Conservation (phyloP, 2,888 invertebrate genomes). For the Archaeoteleia sp. region DNA sequence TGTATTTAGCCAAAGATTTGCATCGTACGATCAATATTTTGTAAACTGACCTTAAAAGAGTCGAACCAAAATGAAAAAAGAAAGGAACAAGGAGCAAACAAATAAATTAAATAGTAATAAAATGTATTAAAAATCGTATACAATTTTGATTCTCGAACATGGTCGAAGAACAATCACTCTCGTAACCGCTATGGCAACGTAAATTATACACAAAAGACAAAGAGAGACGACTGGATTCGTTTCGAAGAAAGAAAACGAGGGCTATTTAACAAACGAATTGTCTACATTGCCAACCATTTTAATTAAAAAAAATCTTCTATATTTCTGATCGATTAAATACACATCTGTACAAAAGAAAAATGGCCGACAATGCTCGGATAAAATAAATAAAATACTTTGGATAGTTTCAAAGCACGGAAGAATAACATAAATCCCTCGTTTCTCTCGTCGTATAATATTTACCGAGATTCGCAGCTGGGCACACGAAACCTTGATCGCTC, state of each 20-base stretch:
- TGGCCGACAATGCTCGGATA: too few relatives aligned
- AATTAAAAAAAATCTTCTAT: too few relatives aligned
- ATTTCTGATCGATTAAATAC: too few relatives aligned
- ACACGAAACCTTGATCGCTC: slow-evolving; percentile 50
- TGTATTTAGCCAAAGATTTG: too few relatives aligned
- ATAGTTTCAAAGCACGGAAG: too few relatives aligned
- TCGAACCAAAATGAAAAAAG: too few relatives aligned
- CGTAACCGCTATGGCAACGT: slow-evolving; percentile 66
- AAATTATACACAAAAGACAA: slow-evolving; percentile 57
- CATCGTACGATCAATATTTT: background rate
- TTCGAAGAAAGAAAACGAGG: slow-evolving; percentile 36
- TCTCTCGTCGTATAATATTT: slow-evolving; percentile 32
- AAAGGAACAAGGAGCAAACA: slow-evolving; percentile 36
- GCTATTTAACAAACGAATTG: slow-evolving; percentile 2
- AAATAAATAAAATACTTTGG: too few relatives aligned
- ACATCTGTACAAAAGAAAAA: too few relatives aligned
- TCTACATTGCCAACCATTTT: too few relatives aligned
- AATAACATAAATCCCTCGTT: slow-evolving; percentile 15
- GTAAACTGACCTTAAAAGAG: too few relatives aligned
- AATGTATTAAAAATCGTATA: slow-evolving; percentile 74
- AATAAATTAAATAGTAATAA: slow-evolving; percentile 71
- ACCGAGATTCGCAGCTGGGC: slow-evolving; percentile 46
- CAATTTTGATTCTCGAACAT: slow-evolving; percentile 71
- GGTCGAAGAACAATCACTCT: slow-evolving; percentile 60
- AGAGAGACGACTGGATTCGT: slow-evolving; percentile 52